These are phyloP conservation scores for Lasioglossum calceatum DNA, from an alignment of 2,888 invertebrate genomes.

Conservation along the genomic window DNA sequence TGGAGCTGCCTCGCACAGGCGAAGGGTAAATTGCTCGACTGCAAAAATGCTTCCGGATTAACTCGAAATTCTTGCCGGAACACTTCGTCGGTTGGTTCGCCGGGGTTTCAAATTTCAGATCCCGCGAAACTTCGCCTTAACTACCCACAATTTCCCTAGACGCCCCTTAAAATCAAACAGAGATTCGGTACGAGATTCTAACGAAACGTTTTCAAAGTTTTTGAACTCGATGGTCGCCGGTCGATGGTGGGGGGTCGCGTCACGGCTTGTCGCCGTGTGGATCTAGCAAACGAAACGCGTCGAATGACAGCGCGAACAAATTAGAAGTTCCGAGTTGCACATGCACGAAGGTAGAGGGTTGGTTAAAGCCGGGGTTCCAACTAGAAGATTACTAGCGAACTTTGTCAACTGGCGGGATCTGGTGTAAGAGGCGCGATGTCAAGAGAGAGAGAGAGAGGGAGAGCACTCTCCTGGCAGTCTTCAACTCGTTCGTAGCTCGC, in stretches of 20 bases:
- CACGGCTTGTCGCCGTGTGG: conserved; percentile 18
- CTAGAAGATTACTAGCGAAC: conserved; percentile 57
- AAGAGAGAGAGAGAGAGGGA: not conserved
- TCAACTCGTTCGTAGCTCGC: conserved; percentile 30
- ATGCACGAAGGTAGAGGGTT: conserved; percentile 36
- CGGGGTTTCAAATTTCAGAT: not conserved
- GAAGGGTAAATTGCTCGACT: not conserved
- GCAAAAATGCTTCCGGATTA: not conserved
- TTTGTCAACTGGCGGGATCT: conserved; percentile 50
- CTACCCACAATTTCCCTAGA: not conserved
- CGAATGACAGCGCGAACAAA: conserved; percentile 61
- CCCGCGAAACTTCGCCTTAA: not conserved
- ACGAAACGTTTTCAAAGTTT: conserved; percentile 30
- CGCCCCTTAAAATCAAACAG: conserved; percentile 29
- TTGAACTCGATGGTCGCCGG: not conserved
- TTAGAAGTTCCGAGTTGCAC: conserved; percentile 53
- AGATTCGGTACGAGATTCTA: conserved; percentile 31
- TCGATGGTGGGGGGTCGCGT: not conserved
- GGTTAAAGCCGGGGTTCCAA: conserved; percentile 35
- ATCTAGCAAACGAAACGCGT: conserved; percentile 49
- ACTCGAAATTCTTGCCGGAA: not conserved
- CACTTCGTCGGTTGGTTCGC: not conserved
- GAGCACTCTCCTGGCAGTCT: conserved; percentile 39
- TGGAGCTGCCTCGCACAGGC: not conserved
- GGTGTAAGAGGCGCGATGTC: conserved; percentile 17